Evolutionary conservation across 2,113 vertebrate species (phyloP).

Genomic region (Leptobrachium ailaonicum): DNA sequence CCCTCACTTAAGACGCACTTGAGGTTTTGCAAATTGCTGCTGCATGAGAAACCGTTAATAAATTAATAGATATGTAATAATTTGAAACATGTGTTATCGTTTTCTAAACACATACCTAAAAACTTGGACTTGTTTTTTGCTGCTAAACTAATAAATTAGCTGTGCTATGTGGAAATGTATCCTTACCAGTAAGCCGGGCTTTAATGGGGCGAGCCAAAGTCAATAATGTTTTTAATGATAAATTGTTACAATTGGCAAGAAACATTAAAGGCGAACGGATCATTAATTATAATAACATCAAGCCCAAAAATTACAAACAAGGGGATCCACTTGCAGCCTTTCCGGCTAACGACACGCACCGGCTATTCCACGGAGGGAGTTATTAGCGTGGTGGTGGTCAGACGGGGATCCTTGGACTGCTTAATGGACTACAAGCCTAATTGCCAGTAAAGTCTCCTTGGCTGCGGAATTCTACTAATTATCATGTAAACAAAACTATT

Average conservation of each 20-base stretch:
- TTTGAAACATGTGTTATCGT: slow-evolving; percentile 31
- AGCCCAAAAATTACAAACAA: slow-evolving; percentile 18
- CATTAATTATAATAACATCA: slow-evolving; percentile 39
- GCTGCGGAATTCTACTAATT: no score
- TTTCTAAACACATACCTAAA: slow-evolving; percentile 9
- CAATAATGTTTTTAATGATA: slow-evolving; percentile 42
- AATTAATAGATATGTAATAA: slow-evolving; percentile 28
- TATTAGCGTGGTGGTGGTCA: not conserved
- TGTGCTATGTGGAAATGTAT: slow-evolving; percentile 18
- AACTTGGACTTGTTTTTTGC: slow-evolving; percentile 25
- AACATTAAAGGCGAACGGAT: slow-evolving; percentile 24
- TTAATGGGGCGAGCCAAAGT: slow-evolving; percentile 26
- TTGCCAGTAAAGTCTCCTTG: no score
- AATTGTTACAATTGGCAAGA: slow-evolving; percentile 44
- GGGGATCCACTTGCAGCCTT: slow-evolving; percentile 15
- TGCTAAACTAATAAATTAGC: slow-evolving; percentile 27
- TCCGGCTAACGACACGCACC: not conserved
- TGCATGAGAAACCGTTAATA: not conserved
- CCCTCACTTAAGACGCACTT: not conserved
- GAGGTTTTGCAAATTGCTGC: not conserved
- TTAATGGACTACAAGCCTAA: not conserved
- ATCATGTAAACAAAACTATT: no score
- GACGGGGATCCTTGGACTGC: not conserved
- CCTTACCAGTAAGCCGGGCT: slow-evolving; percentile 18
- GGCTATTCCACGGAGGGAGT: not conserved